Conservation (phyloP, 1,140 invertebrate genomes). For the Zaprionus nigranus region DNA sequence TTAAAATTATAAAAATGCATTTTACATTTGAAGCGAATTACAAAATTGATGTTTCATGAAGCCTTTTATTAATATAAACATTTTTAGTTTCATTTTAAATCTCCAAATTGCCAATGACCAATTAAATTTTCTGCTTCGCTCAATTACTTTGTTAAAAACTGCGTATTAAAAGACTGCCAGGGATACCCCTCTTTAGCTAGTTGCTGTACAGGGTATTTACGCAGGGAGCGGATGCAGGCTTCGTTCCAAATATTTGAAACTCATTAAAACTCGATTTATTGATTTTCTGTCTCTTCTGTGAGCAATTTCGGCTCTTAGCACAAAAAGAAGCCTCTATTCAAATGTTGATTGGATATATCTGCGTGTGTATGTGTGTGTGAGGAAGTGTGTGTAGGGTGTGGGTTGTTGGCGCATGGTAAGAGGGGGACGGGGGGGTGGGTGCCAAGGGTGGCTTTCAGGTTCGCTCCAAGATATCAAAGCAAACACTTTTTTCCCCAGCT, state of each 20-base stretch:
- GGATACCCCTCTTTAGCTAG: not conserved
- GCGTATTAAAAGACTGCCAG: too few relatives aligned
- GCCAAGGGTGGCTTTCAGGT: not conserved
- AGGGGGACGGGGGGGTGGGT: not conserved
- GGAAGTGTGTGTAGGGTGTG: not conserved
- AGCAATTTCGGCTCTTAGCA: conserved; percentile 25
- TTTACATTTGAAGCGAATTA: too few relatives aligned
- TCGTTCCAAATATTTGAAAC: conserved; percentile 71
- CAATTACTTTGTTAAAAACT: too few relatives aligned
- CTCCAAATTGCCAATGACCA: too few relatives aligned
- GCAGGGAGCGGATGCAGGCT: conserved; percentile 3
- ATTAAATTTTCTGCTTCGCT: too few relatives aligned
- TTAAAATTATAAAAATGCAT: too few relatives aligned
- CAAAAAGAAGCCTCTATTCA: conserved; percentile 36
- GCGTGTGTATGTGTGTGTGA: not conserved
- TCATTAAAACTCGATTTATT: conserved; percentile 77
- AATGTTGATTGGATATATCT: conserved; percentile 33
- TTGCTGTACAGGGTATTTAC: not conserved
- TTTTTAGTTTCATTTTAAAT: too few relatives aligned
- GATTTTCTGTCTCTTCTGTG: conserved; percentile 68
- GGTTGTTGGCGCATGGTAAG: not conserved
- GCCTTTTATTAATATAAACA: too few relatives aligned
- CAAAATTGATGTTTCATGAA: too few relatives aligned
- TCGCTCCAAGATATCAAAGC: conserved; percentile 32
- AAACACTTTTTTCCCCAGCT: conserved; percentile 19